Evolutionary conservation across 2,113 vertebrate genomes (phyloP).

Genomic region (Xenopus borealis): DNA sequence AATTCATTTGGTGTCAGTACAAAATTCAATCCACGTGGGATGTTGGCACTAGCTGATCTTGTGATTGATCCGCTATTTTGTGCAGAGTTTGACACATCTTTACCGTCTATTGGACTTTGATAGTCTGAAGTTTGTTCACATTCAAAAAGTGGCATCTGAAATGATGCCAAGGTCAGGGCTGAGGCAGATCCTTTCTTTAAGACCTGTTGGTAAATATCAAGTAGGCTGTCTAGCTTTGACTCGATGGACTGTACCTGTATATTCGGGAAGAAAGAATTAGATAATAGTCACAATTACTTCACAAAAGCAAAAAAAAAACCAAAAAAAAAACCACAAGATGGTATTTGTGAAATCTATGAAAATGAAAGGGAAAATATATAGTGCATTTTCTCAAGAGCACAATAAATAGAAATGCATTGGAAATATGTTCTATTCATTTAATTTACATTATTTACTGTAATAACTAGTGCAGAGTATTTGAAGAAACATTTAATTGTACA

Average conservation of each 20-base stretch:
- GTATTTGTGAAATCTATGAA: too few relatives aligned
- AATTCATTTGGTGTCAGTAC: conserved; percentile 85
- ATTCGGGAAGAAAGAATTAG: conserved; percentile 1
- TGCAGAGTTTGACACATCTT: conserved; percentile 78
- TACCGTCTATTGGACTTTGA: conserved; percentile 81
- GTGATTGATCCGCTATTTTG: conserved; percentile 76
- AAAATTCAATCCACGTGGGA: conserved; percentile 84
- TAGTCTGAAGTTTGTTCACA: conserved; percentile 91
- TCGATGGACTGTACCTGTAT: conserved; percentile 93
- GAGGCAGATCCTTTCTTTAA: conserved; percentile 86
- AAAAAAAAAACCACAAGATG: too few relatives aligned
- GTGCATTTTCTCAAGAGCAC: too few relatives aligned
- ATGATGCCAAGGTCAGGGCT: conserved; percentile 80
- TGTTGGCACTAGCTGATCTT: conserved; percentile 79
- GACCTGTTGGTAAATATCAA: conserved; percentile 93
- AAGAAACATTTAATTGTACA: too few relatives aligned
- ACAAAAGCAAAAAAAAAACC: neutral
- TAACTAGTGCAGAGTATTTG: too few relatives aligned
- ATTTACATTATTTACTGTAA: too few relatives aligned
- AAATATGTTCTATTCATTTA: too few relatives aligned
- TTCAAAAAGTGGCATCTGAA: conserved; percentile 84
- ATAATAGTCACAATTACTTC: neutral
- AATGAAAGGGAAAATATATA: too few relatives aligned
- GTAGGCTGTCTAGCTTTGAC: conserved; percentile 88
- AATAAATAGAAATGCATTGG: too few relatives aligned